A percentile compares a stretch with the other conserved stretches of the same genome.
These are phyloP conservation scores for Augochlorella aurata DNA, from an alignment of 2,888 invertebrate species.

Conservation along the genomic window DNA sequence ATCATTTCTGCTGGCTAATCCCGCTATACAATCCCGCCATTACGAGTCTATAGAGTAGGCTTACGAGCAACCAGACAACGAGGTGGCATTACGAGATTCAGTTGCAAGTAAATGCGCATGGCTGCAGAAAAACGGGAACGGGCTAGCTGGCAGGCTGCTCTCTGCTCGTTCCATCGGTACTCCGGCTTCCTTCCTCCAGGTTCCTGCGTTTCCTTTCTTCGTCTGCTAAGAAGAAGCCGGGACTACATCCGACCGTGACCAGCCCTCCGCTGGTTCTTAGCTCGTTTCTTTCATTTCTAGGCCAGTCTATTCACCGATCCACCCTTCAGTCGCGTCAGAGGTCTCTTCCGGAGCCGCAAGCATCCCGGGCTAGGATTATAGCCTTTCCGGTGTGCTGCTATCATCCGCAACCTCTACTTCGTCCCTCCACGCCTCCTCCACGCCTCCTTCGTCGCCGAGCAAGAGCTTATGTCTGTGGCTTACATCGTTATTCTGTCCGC, in stretches of 20 bases:
- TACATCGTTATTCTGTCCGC: constrained; percentile 25
- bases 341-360: not conserved
- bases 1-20: constrained; percentile 6
- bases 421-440: not conserved
- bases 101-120: constrained; percentile 1
- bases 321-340: not conserved
- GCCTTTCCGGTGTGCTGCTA: not conserved
- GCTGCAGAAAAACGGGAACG: constrained; percentile 4
- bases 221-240: not conserved
- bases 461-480: not conserved
- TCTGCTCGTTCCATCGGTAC: not conserved
- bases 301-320: not conserved
- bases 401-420: no score
- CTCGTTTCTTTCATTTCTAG: constrained; percentile 7
- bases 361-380: not conserved
- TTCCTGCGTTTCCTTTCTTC: not conserved
- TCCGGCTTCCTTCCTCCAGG: not conserved
- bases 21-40: not conserved
- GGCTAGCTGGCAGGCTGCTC: not conserved
- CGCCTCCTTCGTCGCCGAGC: not conserved
- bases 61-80: constrained; percentile 13
- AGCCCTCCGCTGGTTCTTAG: not conserved
- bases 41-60: not conserved
- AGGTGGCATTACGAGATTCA: constrained; percentile 8
- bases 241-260: not conserved